Evolutionary conservation across 2,888 invertebrate species (phyloP).

Genomic region (Nephrocerus scutellatus): DNA sequence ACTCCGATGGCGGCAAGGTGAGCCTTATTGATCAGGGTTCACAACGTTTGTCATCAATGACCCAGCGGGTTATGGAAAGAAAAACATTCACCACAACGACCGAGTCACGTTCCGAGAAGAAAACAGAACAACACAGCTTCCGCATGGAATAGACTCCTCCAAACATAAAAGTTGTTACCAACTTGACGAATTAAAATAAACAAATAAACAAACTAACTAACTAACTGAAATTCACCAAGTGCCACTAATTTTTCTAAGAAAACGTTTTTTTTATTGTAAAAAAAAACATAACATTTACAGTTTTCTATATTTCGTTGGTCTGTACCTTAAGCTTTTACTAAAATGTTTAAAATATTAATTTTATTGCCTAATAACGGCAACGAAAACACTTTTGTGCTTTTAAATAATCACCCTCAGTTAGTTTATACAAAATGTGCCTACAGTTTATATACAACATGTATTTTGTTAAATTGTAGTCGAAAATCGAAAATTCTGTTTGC

Average conservation of each 20-base stretch:
- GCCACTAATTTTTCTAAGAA: too few relatives aligned
- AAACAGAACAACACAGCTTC: constrained; percentile 47
- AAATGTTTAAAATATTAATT: too few relatives aligned
- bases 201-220: constrained; percentile 2
- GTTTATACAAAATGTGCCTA: constrained; percentile 1
- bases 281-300: too few relatives aligned
- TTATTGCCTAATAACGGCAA: too few relatives aligned
- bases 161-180: not conserved
- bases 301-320: too few relatives aligned
- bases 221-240: not conserved
- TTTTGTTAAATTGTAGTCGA: not conserved
- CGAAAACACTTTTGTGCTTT: too few relatives aligned
- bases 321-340: too few relatives aligned
- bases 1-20: constrained; percentile 41
- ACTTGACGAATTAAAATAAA: constrained; percentile 5
- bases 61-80: constrained; percentile 47
- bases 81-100: constrained; percentile 46
- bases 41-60: constrained; percentile 44
- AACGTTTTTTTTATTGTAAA: too few relatives aligned
- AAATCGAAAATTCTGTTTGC: constrained; percentile 23
- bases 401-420: too few relatives aligned
- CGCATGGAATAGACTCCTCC: constrained; percentile 38
- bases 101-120: constrained; percentile 44
- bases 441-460: constrained; percentile 11
- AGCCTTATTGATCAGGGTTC: constrained; percentile 45